Evolutionary conservation across 2,888 invertebrate species (phyloP), one percentile per base, ranked within the genome.

Genomic region (Aporophyla nigra): DNA sequence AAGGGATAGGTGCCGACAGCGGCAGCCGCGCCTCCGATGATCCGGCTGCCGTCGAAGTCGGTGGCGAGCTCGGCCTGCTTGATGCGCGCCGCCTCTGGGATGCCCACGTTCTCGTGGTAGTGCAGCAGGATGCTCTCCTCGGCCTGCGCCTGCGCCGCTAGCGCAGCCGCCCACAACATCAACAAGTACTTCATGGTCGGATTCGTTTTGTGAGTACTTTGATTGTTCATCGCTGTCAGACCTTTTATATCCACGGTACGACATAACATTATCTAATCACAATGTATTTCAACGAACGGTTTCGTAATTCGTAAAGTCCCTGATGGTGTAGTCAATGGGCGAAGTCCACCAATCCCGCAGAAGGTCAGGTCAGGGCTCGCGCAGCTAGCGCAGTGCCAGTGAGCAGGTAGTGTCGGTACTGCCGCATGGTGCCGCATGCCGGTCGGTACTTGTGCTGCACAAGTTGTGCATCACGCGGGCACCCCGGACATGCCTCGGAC

Each of bases 31-130:
- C 76, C 87, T 33, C 88, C 86, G n/a, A 85, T 68, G 49, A 86
- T 86, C 65, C 82, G 82, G 43, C 72, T 59, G 69, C 86, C 87
- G 19, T 87, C 88, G 80, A 88, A 87, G 82, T 88, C 86, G 14
- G 62, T 24, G 51, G 84, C 82, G 7, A 58, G 63, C 82, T 89
- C 89, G 53, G 82, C 83, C 51, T 71, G 80, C 73, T 69, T 74
- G 78, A 89, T 82, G 80, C 88, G 89, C 76, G 80, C 84, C 43
- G 89, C 89, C 76, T 84, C 86, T 27, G 67, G 33, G 53, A 88
- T 71, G 71, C 89, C 89, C 43, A 79, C 84, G 70, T 7, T 63
- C 77, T 88, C 90, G 77, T 89, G 89, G 78, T 89, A 89, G 80
- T 83, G 66, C 61, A 80, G 77, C 78, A 19, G 46, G 33, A 83